Percentiles rank a stretch among this genome's conserved stretches.
These are phyloP conservation scores for Caenorhabditis zanzibari DNA, from an alignment of 2,888 invertebrate species.

Conservation along the genomic window DNA sequence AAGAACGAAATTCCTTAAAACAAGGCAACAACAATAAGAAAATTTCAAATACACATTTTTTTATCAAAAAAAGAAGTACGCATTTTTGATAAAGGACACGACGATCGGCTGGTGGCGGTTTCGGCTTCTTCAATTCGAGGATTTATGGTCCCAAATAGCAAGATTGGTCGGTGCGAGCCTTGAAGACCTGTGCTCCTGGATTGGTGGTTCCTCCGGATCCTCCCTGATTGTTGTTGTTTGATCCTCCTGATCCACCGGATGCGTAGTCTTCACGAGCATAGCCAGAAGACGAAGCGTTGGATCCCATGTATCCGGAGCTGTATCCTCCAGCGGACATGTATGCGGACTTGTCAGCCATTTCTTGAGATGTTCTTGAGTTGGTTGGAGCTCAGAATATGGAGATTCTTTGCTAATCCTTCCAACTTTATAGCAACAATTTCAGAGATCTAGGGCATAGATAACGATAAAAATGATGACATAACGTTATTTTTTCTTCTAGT, in stretches of 20 bases:
- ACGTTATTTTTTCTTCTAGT: background rate
- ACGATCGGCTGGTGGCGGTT: constrained; percentile 42
- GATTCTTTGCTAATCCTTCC: background rate
- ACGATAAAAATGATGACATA: constrained; percentile 18
- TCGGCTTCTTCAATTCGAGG: constrained; percentile 7
- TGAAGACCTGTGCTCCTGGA: constrained; percentile 63
- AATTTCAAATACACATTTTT: constrained; percentile 21
- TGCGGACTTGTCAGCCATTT: constrained; percentile 64
- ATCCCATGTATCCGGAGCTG: constrained; percentile 62
- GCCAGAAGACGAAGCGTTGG: constrained; percentile 60
- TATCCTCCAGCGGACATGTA: constrained; percentile 64
- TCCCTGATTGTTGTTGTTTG: constrained; percentile 27
- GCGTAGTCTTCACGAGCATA: constrained; percentile 62
- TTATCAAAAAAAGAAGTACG: constrained; percentile 21
- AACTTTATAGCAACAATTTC: constrained; percentile 30
- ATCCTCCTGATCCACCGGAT: constrained; percentile 40
- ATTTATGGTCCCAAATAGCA: constrained; percentile 43
- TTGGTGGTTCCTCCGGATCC: constrained; percentile 44
- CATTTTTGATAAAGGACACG: constrained; percentile 36
- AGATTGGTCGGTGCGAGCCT: constrained; percentile 65
- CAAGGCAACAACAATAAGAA: background rate
- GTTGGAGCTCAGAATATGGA: constrained; percentile 31
- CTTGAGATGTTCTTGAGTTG: constrained; percentile 42
- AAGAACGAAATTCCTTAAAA: no score
- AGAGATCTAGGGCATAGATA: constrained; percentile 39